These are phyloP conservation scores for Manacus vitellinus DNA, from an alignment of 2,113 vertebrate species.

Conservation along the genomic window DNA sequence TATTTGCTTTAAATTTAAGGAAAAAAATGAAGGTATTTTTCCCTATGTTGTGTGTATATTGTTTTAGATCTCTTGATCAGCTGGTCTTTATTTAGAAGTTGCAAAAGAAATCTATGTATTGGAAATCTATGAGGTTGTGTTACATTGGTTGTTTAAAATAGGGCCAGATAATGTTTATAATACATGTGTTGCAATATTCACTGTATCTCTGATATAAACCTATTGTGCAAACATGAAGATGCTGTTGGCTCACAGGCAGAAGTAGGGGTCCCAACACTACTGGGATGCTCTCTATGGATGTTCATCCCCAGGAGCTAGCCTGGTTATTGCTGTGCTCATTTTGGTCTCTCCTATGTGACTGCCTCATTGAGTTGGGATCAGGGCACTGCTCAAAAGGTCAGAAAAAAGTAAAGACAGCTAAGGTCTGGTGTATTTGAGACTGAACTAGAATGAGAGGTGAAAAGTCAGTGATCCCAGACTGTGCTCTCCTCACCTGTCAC, in stretches of 20 bases:
- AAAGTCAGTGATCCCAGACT: neutral
- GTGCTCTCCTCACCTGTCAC: neutral
- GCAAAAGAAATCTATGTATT: neutral
- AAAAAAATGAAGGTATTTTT: neutral
- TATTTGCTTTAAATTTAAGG: neutral
- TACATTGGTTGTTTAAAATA: neutral
- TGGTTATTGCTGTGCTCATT: neutral
- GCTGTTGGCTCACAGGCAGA: neutral
- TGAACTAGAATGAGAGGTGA: neutral
- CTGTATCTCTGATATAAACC: neutral
- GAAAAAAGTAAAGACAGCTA: neutral
- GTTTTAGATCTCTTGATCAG: neutral
- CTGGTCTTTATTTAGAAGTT: neutral
- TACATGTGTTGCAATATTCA: neutral
- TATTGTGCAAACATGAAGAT: neutral
- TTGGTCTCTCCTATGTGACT: neutral
- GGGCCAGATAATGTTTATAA: neutral
- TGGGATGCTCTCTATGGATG: neutral
- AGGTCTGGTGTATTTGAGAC: neutral
- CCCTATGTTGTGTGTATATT: neutral
- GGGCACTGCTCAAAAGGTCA: neutral
- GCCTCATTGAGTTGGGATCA: neutral
- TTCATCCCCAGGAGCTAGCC: neutral
- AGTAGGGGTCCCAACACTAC: accelerated
- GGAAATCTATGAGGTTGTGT: neutral